Percentiles rank a stretch among this genome's conserved stretches.
Conservation (phyloP, 2,888 invertebrate genomes). For the Epinotia bilunana region DNA sequence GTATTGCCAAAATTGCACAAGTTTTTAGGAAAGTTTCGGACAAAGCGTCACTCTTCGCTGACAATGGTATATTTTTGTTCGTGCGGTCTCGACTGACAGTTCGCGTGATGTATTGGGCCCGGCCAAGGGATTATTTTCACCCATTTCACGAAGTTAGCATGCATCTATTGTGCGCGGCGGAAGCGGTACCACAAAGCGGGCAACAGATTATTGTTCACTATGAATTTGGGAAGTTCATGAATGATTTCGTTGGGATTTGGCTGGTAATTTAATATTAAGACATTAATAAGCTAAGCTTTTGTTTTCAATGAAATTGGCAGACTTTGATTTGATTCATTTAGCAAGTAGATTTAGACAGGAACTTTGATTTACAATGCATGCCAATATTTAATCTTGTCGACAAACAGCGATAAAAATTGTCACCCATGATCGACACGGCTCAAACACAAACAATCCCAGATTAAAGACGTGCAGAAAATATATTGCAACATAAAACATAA, state of each 20-base stretch:
- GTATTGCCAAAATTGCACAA: conserved; percentile 78
- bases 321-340: background rate
- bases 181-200: conserved; percentile 79
- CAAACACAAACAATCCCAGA: conserved; percentile 44
- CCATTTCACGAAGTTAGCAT: conserved; percentile 83
- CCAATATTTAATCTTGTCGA: background rate
- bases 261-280: conserved; percentile 63
- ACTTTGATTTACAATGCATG: background rate
- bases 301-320: conserved; percentile 33
- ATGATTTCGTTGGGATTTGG: conserved; percentile 61
- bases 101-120: conserved; percentile 82
- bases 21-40: conserved; percentile 79
- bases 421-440: conserved; percentile 12
- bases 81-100: conserved; percentile 82
- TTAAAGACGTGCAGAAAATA: conserved; percentile 45
- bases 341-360: background rate
- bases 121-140: conserved; percentile 82
- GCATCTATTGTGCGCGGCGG: conserved; percentile 80
- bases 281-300: conserved; percentile 54
- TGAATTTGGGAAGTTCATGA: conserved; percentile 67
- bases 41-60: conserved; percentile 70
- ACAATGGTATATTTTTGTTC: conserved; percentile 83
- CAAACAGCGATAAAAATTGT: background rate
- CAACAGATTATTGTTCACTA: conserved; percentile 73
- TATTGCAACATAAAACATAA: conserved; percentile 46